Percentiles rank a stretch among this genome's conserved stretches.
Conservation (phyloP, 1,140 invertebrate genomes). For the Vollenhovia emeryi region DNA sequence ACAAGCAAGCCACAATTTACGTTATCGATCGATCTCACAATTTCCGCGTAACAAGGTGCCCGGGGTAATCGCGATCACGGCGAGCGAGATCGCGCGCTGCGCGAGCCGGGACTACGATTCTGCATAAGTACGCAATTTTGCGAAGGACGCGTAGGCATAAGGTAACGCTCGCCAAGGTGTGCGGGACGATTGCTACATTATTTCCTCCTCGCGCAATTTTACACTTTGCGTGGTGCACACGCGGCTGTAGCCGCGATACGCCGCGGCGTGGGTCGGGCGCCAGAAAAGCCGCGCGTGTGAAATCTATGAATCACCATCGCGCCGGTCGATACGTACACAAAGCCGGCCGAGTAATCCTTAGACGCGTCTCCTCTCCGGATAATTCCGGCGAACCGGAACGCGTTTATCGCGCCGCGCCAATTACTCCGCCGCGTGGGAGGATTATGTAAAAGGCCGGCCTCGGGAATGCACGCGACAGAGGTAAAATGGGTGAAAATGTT, state of each 20-base stretch:
- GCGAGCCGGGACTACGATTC: slow-evolving; percentile 12
- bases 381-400: slow-evolving; percentile 55
- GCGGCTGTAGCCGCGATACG: not conserved
- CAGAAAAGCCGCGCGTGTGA: slow-evolving; percentile 65
- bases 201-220: slow-evolving; percentile 71
- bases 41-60: slow-evolving; percentile 30
- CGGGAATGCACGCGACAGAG: slow-evolving; percentile 59
- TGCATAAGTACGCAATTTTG: slow-evolving; percentile 51
- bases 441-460: slow-evolving; percentile 66
- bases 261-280: slow-evolving; percentile 64
- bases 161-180: slow-evolving; percentile 64
- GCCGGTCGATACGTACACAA: slow-evolving; percentile 52
- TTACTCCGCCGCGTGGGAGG: slow-evolving; percentile 67
- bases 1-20: not conserved
- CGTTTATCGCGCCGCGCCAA: slow-evolving; percentile 60
- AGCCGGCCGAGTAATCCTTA: slow-evolving; percentile 42
- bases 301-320: slow-evolving; percentile 72
- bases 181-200: slow-evolving; percentile 70
- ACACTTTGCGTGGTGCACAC: slow-evolving; percentile 66
- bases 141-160: slow-evolving; percentile 49
- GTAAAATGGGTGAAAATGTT: slow-evolving; percentile 64
- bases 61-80: slow-evolving; percentile 27
- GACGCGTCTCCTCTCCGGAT: slow-evolving; percentile 51
- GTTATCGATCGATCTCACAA: slow-evolving; percentile 26
- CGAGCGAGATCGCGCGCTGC: slow-evolving; percentile 13